A percentile compares a stretch with the other conserved stretches of the same genome.
These are phyloP conservation scores for Paedocypris micromegethes DNA, from an alignment of 2,797 vertebrate species.

Conservation along the genomic window DNA sequence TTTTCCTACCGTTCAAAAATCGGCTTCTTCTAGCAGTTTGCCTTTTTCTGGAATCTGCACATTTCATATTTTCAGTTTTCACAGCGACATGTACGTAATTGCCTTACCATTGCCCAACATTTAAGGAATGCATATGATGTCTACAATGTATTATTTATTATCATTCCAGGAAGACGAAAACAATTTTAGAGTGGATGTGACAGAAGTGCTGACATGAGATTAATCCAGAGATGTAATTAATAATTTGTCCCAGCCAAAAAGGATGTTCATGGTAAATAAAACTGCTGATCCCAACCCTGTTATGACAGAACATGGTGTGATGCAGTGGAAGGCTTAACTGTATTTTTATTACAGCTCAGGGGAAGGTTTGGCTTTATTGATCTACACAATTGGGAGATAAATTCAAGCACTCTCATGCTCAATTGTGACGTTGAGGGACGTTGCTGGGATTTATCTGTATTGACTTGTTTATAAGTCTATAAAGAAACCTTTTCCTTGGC, in stretches of 20 bases:
- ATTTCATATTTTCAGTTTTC: too few relatives aligned
- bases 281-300: slow-evolving; percentile 19
- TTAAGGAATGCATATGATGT: too few relatives aligned
- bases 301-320: slow-evolving; percentile 5
- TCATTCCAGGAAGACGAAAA: too few relatives aligned
- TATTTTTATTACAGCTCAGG: slow-evolving; percentile 6
- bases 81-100: too few relatives aligned
- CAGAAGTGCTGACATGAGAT: slow-evolving; percentile 13
- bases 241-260: slow-evolving; percentile 3
- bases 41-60: too few relatives aligned
- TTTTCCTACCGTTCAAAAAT: too few relatives aligned
- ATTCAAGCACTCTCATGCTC: not conserved
- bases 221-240: slow-evolving; percentile 9
- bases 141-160: too few relatives aligned
- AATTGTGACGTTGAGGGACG: slow-evolving; percentile 24
- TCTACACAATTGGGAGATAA: slow-evolving; percentile 4
- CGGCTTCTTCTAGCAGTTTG: too few relatives aligned
- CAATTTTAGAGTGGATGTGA: not conserved
- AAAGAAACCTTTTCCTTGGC: slow-evolving; percentile 7
- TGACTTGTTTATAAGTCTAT: slow-evolving; percentile 5
- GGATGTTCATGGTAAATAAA: not conserved
- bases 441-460: slow-evolving; percentile 4
- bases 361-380: slow-evolving; percentile 9
- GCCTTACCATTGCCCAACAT: too few relatives aligned
- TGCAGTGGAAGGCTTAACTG: slow-evolving; percentile 1